phyloP scores from a whole-genome alignment of 1,140 invertebrate species.

The Callitettix versicolor region DNA sequence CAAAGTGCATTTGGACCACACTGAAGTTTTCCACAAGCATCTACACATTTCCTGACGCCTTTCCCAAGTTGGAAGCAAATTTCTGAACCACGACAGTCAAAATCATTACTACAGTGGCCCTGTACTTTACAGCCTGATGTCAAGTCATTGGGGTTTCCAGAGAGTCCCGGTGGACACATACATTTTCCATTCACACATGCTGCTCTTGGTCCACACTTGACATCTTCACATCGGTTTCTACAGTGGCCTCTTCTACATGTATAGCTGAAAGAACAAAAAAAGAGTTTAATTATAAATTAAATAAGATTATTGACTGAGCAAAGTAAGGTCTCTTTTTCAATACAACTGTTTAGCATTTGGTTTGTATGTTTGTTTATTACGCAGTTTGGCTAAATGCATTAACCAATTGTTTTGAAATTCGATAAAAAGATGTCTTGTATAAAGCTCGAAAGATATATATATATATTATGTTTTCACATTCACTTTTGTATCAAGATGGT shows the following conservation, averaged over 20 bases:
- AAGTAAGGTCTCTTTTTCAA: too few relatives aligned
- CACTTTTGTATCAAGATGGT: too few relatives aligned
- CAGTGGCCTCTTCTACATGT: slow-evolving; percentile 58
- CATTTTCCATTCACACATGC: slow-evolving; percentile 69
- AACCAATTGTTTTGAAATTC: too few relatives aligned
- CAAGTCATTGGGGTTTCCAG: slow-evolving; percentile 64
- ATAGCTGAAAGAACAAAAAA: slow-evolving; percentile 33
- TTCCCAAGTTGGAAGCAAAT: slow-evolving; percentile 76
- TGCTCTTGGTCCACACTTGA: slow-evolving; percentile 70
- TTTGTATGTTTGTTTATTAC: too few relatives aligned
- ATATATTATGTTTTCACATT: not conserved
- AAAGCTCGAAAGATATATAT: too few relatives aligned
- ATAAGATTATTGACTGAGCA: not conserved
- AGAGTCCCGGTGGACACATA: slow-evolving; percentile 62
- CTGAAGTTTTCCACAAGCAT: slow-evolving; percentile 74
- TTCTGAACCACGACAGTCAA: slow-evolving; percentile 66
- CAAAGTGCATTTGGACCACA: slow-evolving; percentile 85
- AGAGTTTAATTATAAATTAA: too few relatives aligned
- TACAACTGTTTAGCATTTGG: too few relatives aligned
- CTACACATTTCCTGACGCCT: slow-evolving; percentile 66
- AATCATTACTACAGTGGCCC: slow-evolving; percentile 64
- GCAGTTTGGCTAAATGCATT: too few relatives aligned
- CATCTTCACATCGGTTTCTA: slow-evolving; percentile 56
- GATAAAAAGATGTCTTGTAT: too few relatives aligned
- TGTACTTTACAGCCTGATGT: slow-evolving; percentile 53